These are phyloP conservation scores for Exocentrus adspersus DNA, from an alignment of 2,888 invertebrate species.

Conservation along the genomic window DNA sequence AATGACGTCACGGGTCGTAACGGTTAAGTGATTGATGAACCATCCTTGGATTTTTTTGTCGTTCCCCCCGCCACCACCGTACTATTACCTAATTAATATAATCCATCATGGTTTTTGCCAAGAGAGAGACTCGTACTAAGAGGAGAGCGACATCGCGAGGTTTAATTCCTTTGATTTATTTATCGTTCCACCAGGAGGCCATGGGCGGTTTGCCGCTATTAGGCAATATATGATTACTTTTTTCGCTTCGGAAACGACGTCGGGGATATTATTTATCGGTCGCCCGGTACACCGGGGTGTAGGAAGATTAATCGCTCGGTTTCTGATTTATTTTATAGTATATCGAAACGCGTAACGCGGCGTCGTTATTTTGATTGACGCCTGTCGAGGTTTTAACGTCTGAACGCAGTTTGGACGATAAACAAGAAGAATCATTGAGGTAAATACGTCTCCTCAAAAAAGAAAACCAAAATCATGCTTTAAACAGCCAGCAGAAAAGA, in stretches of 20 bases:
- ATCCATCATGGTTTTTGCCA: slow-evolving; percentile 19
- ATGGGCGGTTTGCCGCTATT: background rate
- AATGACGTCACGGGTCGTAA: background rate
- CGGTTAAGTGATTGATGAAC: slow-evolving; percentile 15
- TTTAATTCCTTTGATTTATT: slow-evolving; percentile 1
- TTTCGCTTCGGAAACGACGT: background rate
- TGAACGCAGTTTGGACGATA: too few species aligned
- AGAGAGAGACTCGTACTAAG: background rate
- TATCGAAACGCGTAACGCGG: too few species aligned
- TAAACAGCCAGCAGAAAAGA: too few species aligned
- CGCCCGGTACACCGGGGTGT: too few species aligned
- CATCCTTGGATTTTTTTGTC: slow-evolving; percentile 2
- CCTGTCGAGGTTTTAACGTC: too few species aligned
- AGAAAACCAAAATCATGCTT: too few species aligned
- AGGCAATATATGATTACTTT: background rate
- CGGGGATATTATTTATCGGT: background rate
- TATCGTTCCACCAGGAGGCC: background rate
- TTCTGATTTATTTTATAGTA: too few species aligned
- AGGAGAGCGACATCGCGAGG: background rate
- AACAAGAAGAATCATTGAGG: too few species aligned
- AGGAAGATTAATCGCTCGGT: too few species aligned
- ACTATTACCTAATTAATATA: slow-evolving; percentile 20
- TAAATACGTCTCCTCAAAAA: too few species aligned
- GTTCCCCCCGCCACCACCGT: too few species aligned
- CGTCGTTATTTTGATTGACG: too few species aligned